Conservation (phyloP, 2,797 vertebrate genomes). For the Pogonophryne albipinna region DNA sequence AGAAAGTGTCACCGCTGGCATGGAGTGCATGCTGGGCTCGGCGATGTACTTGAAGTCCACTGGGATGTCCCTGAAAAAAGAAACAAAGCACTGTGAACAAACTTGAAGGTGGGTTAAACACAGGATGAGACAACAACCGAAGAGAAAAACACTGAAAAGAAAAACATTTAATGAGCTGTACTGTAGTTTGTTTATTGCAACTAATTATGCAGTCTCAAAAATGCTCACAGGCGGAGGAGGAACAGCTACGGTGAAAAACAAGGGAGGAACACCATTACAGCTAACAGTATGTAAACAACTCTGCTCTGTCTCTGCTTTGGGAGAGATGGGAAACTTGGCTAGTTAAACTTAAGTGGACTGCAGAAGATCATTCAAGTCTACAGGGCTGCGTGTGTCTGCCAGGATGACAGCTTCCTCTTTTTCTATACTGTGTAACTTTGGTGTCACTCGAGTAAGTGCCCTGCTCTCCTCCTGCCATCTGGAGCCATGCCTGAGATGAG, state of each 20-base stretch:
- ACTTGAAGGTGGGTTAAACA: conserved; percentile 40
- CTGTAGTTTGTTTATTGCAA: conserved; percentile 27
- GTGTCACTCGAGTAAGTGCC: background rate
- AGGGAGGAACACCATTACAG: conserved; percentile 3
- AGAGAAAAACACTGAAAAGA: background rate
- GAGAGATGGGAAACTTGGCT: conserved; percentile 6
- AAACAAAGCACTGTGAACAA: conserved; percentile 43
- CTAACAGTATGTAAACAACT: conserved; percentile 29
- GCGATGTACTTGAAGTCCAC: conserved; percentile 99
- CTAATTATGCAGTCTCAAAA: conserved; percentile 15
- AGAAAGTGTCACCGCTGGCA: conserved; percentile 98
- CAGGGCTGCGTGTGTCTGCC: conserved; percentile 5
- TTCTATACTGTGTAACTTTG: background rate
- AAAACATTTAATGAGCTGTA: conserved; percentile 17
- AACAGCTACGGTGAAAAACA: background rate
- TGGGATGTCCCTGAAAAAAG: conserved; percentile 94
- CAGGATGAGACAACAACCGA: conserved; percentile 15
- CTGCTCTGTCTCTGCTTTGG: conserved; percentile 15
- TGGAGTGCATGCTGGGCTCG: conserved; percentile 99
- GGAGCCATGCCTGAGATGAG: conserved; percentile 29
- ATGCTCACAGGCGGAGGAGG: conserved; percentile 21
- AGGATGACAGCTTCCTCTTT: background rate
- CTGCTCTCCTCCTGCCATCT: conserved; percentile 2
- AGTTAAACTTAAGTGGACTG: conserved; percentile 36
- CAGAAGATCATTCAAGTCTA: conserved; percentile 32